These are phyloP conservation scores for Nycticryphes semicollaris DNA, from an alignment of 2,113 vertebrate species.

Conservation along the genomic window DNA sequence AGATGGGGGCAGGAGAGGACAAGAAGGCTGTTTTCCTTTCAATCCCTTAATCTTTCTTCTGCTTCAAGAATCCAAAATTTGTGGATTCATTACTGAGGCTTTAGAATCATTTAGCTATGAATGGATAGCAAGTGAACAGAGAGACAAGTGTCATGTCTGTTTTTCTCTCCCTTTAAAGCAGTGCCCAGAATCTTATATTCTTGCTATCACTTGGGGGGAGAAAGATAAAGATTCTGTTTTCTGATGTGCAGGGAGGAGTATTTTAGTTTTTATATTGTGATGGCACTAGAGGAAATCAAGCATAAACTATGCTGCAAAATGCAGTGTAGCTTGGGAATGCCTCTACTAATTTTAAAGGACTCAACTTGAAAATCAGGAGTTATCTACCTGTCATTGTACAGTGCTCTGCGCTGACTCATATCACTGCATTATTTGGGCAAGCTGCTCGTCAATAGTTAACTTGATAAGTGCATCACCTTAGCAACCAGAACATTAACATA, in stretches of 20 bases:
- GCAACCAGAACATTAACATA: slow-evolving; percentile 33
- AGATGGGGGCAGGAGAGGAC: background rate
- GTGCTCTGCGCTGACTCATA: background rate
- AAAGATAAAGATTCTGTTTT: background rate
- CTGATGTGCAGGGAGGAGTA: background rate
- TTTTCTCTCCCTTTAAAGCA: background rate
- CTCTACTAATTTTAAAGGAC: background rate
- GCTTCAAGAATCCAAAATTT: background rate
- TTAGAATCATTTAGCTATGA: background rate
- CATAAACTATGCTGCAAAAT: background rate
- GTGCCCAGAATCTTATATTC: background rate
- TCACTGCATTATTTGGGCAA: background rate
- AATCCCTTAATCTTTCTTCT: background rate
- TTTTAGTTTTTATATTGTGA: background rate
- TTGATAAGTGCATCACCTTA: background rate
- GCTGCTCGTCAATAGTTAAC: background rate
- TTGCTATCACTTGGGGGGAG: background rate
- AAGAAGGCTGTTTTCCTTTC: background rate
- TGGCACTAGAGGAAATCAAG: background rate
- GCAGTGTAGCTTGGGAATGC: background rate
- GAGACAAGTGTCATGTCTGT: background rate
- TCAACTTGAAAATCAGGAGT: background rate
- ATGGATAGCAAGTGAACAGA: background rate
- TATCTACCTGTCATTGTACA: background rate
- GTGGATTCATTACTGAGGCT: background rate